phyloP scores from a whole-genome alignment of 2,797 vertebrate species.

The Melanotaenia boesemani region DNA sequence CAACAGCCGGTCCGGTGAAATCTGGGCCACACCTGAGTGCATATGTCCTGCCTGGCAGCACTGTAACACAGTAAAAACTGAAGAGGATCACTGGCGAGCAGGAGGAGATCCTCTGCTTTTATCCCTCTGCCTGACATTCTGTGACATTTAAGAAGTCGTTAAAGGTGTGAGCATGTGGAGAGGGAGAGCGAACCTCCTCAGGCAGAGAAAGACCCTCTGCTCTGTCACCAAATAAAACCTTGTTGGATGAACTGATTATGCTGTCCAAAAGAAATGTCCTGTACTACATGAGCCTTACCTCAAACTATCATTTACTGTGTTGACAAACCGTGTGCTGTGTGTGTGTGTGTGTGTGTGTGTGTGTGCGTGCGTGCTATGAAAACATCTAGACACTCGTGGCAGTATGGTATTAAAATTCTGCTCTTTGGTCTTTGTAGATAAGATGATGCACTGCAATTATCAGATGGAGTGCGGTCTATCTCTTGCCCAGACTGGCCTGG shows the following conservation, averaged over 20 bases:
- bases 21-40: slow-evolving; percentile 79
- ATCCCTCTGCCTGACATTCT: slow-evolving; percentile 84
- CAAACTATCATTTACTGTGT: slow-evolving; percentile 56
- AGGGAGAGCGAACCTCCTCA: slow-evolving; percentile 63
- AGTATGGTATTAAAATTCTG: slow-evolving; percentile 12
- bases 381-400: slow-evolving; percentile 9
- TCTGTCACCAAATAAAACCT: slow-evolving; percentile 76
- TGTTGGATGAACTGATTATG: slow-evolving; percentile 73
- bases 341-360: neutral
- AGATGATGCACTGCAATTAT: slow-evolving; percentile 47
- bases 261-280: slow-evolving; percentile 55
- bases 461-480: slow-evolving; percentile 39
- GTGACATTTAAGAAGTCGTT: slow-evolving; percentile 89
- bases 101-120: slow-evolving; percentile 79
- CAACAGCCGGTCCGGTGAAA: slow-evolving; percentile 67
- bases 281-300: slow-evolving; percentile 53
- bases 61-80: slow-evolving; percentile 70
- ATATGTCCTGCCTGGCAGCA: slow-evolving; percentile 68
- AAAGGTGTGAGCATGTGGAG: slow-evolving; percentile 80
- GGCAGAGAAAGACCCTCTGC: slow-evolving; percentile 71
- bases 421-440: slow-evolving; percentile 26
- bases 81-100: slow-evolving; percentile 72
- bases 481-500: slow-evolving; percentile 31
- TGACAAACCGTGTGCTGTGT: slow-evolving; percentile 55
- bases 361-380: slow-evolving; percentile 8